Evolutionary conservation across 35 echinoderm and acorn worm genomes (phyloP).

Genomic region (Ptychodera flava): DNA sequence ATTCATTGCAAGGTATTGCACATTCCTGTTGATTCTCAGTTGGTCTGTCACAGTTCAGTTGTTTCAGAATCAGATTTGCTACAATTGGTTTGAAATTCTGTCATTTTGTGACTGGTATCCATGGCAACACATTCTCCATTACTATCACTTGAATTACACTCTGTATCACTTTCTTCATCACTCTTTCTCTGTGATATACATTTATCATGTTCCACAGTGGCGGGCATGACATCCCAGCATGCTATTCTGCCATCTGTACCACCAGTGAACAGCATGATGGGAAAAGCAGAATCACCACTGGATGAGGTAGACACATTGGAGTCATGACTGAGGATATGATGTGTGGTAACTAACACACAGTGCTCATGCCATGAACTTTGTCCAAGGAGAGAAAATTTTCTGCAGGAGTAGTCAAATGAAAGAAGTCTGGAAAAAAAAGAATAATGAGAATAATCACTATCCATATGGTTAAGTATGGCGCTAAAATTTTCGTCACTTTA

Average conservation of each 20-base stretch:
- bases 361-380: neutral
- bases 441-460: neutral
- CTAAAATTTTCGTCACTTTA: too few relatives aligned
- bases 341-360: neutral
- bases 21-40: too few relatives aligned
- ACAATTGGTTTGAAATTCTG: too few relatives aligned
- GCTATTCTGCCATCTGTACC: constrained; percentile 24
- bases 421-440: neutral
- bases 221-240: constrained; percentile 4
- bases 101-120: too few relatives aligned
- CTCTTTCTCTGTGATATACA: neutral
- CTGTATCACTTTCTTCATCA: neutral
- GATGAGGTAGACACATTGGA: too few relatives aligned
- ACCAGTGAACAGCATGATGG: neutral
- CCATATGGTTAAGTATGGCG: neutral
- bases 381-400: neutral
- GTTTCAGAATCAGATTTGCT: too few relatives aligned
- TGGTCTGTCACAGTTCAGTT: too few relatives aligned
- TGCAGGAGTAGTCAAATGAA: neutral
- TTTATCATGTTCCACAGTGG: neutral
- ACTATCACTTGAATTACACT: too few relatives aligned
- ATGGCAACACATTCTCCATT: too few relatives aligned
- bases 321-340: neutral
- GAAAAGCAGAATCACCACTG: neutral
- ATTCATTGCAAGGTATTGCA: too few relatives aligned